These are phyloP conservation scores for Conger conger DNA, from an alignment of 2,113 vertebrate genomes.

Conservation along the genomic window DNA sequence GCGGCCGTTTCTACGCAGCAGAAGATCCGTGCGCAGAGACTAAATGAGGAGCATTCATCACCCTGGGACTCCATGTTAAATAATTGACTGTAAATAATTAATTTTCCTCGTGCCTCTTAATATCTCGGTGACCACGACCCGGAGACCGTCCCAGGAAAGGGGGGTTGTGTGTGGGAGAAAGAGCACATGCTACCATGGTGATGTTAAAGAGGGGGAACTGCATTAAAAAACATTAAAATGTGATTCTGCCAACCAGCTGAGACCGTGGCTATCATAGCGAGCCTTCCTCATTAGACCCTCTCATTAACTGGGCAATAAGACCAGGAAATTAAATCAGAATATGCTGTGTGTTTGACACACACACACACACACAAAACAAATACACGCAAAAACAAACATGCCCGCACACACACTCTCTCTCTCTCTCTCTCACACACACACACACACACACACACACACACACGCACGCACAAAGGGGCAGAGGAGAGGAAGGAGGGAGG, in stretches of 20 bases:
- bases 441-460: too few relatives aligned
- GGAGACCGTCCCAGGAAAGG: not conserved
- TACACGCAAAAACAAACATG: too few relatives aligned
- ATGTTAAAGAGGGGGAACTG: not conserved
- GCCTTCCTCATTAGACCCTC: not conserved
- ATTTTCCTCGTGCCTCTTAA: constrained; percentile 40
- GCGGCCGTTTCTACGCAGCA: not conserved
- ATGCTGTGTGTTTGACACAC: too few relatives aligned
- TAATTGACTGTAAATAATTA: constrained; percentile 63
- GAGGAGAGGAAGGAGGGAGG: not conserved
- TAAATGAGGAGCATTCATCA: constrained; percentile 29
- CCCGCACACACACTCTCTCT: too few relatives aligned
- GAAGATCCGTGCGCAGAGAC: constrained; percentile 34
- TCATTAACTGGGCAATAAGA: not conserved
- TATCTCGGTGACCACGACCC: constrained; percentile 9
- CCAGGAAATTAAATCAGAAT: not conserved
- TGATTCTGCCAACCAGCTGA: not conserved
- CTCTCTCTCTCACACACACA: too few relatives aligned
- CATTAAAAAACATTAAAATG: constrained; percentile 5
- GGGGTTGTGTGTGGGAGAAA: too few relatives aligned
- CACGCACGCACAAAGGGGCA: too few relatives aligned
- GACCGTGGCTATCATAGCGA: not conserved
- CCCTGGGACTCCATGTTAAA: constrained; percentile 36
- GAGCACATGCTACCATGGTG: not conserved
- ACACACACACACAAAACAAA: too few relatives aligned